phyloP scores from a whole-genome alignment of 2,797 vertebrate genomes.

The Neomorphus geoffroyi region DNA sequence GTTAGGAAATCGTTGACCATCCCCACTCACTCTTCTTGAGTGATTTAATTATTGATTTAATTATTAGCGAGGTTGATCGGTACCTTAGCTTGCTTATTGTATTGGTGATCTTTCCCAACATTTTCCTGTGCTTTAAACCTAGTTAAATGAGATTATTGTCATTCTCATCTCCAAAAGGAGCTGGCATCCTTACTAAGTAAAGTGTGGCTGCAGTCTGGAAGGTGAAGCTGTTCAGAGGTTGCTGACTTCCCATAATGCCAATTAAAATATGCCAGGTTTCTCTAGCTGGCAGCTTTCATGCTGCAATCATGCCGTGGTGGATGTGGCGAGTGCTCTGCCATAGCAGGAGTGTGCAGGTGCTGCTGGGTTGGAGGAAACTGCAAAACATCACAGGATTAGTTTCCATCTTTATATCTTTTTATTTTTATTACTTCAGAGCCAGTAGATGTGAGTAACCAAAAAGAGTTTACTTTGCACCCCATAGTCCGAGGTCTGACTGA shows the following conservation, averaged over 20 bases:
- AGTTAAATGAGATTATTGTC: not conserved
- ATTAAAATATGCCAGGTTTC: not conserved
- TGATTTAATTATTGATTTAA: not conserved
- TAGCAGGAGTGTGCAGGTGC: not conserved
- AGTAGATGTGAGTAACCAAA: not conserved
- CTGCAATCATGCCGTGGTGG: fast-evolving
- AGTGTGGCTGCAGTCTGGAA: not conserved
- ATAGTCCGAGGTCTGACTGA: not conserved
- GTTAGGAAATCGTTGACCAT: not conserved
- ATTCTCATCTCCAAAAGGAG: not conserved
- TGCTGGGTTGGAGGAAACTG: not conserved
- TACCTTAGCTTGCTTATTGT: not conserved
- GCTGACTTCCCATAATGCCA: not conserved
- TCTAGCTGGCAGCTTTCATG: not conserved
- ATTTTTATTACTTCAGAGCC: not conserved
- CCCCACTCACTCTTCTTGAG: not conserved
- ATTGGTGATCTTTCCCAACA: not conserved
- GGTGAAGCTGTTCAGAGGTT: not conserved
- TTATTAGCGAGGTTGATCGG: not conserved
- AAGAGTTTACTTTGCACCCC: not conserved
- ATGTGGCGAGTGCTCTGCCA: not conserved
- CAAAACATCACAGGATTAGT: not conserved
- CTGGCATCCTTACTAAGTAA: not conserved
- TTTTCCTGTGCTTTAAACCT: not conserved
- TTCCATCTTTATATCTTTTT: not conserved